Conservation (phyloP, 2,888 invertebrate species). For the Lasioglossum morio region DNA sequence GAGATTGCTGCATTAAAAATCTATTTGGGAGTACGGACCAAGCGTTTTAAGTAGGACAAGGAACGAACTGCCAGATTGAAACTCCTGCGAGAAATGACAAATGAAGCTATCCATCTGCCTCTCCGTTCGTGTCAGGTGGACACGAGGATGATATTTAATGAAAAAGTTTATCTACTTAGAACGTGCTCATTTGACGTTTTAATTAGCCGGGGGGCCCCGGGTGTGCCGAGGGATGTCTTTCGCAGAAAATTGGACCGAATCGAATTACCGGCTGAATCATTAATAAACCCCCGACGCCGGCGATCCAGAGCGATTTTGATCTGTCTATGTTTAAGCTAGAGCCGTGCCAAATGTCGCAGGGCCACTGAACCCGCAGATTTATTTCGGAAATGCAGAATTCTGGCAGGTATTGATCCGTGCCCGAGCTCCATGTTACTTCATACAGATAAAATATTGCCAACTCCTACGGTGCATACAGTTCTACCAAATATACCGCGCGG, state of each 20-base stretch:
- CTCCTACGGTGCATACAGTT: not conserved
- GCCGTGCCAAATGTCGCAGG: slow-evolving; percentile 22
- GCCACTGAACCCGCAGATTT: slow-evolving; percentile 48
- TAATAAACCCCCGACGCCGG: slow-evolving; percentile 52
- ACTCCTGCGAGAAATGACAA: slow-evolving; percentile 34
- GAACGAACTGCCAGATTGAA: not conserved
- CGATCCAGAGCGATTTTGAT: slow-evolving; percentile 23
- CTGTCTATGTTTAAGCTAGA: slow-evolving; percentile 41
- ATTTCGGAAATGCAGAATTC: slow-evolving; percentile 15
- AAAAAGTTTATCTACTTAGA: slow-evolving; percentile 65
- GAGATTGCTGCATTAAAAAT: slow-evolving; percentile 18
- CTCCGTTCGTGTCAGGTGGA: slow-evolving; percentile 37
- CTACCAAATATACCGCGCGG: not conserved
- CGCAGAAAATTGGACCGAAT: slow-evolving; percentile 34
- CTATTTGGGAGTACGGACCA: slow-evolving; percentile 1
- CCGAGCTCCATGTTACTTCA: not conserved
- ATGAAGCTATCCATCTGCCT: slow-evolving; percentile 25
- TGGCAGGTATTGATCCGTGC: slow-evolving; percentile 1
- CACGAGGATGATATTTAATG: slow-evolving; percentile 60
- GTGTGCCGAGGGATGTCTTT: slow-evolving; percentile 40
- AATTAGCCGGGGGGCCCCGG: slow-evolving; percentile 51
- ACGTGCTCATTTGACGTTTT: slow-evolving; percentile 50
- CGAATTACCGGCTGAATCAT: slow-evolving; percentile 58
- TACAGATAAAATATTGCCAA: not conserved
- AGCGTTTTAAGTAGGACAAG: not conserved